Conservation (phyloP, 2,797 vertebrate species). For the Scleropages formosus region DNA sequence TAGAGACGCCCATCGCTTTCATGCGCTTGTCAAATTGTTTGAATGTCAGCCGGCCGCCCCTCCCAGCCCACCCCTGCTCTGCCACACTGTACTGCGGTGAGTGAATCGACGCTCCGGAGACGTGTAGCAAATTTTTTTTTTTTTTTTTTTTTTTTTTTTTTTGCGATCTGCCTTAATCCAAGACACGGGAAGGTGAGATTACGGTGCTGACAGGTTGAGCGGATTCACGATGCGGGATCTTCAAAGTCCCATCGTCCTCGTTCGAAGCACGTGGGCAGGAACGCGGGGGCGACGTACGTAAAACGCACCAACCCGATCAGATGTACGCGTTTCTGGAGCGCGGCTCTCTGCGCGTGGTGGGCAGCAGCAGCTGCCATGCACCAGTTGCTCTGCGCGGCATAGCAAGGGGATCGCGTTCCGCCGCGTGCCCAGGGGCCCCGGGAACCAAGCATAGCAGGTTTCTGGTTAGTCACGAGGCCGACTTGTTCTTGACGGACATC, state of each 20-base stretch:
- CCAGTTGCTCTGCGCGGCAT: conserved; percentile 19
- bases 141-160: no score
- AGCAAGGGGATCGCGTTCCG: conserved; percentile 13
- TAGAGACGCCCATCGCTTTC: not conserved
- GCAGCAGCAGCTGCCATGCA: conserved; percentile 20
- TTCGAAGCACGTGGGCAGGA: not conserved
- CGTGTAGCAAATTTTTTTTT: no score
- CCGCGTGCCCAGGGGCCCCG: not conserved
- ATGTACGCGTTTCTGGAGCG: not conserved
- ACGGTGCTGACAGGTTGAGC: conserved; percentile 29
- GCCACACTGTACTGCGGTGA: not conserved
- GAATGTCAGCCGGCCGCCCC: not conserved
- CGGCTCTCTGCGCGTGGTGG: not conserved
- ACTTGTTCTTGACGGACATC: not conserved
- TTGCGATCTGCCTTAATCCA: no score
- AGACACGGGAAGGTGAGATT: not conserved
- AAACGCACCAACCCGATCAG: not conserved
- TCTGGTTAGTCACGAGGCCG: not conserved
- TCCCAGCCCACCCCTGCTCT: not conserved
- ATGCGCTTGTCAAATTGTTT: conserved; percentile 11
- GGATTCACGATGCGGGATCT: not conserved
- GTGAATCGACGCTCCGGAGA: not conserved
- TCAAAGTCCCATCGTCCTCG: not conserved
- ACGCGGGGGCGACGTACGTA: not conserved
- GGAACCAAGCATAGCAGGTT: not conserved